Conservation (phyloP, 2,797 vertebrate genomes). For the Orientallactaga sibirica region DNA sequence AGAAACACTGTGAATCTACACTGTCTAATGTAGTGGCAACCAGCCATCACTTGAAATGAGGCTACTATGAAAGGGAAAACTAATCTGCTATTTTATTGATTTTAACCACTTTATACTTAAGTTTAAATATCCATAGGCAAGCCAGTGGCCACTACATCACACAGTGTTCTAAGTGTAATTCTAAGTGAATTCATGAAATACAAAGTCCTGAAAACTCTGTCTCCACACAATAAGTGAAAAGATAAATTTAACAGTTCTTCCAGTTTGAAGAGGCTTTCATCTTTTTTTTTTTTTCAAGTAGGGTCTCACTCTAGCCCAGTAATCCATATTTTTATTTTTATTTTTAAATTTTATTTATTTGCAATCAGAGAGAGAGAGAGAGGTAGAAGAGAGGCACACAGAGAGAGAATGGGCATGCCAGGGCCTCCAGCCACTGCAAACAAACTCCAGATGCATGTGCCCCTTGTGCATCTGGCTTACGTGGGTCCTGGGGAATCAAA, state of each 20-base stretch:
- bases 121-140: background rate
- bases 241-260: background rate
- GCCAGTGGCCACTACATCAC: background rate
- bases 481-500: no score
- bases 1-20: background rate
- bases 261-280: background rate
- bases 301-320: no score
- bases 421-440: no score
- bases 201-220: slow-evolving; percentile 16
- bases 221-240: slow-evolving; percentile 11
- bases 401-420: no score
- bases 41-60: background rate
- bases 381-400: no score
- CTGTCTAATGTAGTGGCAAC: no score
- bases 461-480: no score
- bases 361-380: no score
- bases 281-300: no score
- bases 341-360: no score
- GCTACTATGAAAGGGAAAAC: background rate
- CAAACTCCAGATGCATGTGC: no score
- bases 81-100: background rate
- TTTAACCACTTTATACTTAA: slow-evolving; percentile 34
- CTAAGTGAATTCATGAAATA: slow-evolving; percentile 30
- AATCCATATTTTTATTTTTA: no score
- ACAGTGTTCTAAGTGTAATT: background rate